phyloP scores from a whole-genome alignment of 2,113 vertebrate genomes.

The Semicossyphus pulcher region DNA sequence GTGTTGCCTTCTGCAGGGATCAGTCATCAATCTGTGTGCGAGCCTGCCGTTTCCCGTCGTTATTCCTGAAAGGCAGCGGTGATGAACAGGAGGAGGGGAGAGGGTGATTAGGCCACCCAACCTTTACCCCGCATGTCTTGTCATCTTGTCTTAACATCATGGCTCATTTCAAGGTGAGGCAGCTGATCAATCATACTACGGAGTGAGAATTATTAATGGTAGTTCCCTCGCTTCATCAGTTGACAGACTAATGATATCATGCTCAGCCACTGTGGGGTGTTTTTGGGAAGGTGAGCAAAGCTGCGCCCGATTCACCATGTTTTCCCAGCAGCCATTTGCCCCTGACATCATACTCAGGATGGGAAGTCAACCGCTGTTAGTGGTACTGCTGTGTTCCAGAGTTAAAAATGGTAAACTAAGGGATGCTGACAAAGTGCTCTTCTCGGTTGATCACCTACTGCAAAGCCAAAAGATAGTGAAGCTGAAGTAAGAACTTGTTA shows the following conservation, averaged over 20 bases:
- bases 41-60: conserved; percentile 45
- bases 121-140: conserved; percentile 14
- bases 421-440: too few species aligned
- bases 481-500: too few species aligned
- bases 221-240: not conserved
- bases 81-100: conserved; percentile 22
- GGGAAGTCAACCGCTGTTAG: not conserved
- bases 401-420: not conserved
- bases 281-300: not conserved
- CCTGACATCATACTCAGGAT: too few species aligned
- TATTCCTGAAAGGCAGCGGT: conserved; percentile 35
- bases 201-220: conserved; percentile 10
- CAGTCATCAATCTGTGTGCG: conserved; percentile 59
- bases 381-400: not conserved
- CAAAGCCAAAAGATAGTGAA: too few species aligned
- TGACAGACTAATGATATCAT: conserved; percentile 15
- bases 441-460: too few species aligned
- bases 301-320: not conserved
- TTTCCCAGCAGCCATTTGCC: too few species aligned
- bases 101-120: conserved; percentile 22
- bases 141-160: conserved; percentile 31
- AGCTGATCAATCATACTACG: conserved; percentile 38
- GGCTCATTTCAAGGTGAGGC: conserved; percentile 16
- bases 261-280: not conserved
- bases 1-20: conserved; percentile 57